Conservation (phyloP, 2,113 vertebrate genomes). For the Myocastor coypus region DNA sequence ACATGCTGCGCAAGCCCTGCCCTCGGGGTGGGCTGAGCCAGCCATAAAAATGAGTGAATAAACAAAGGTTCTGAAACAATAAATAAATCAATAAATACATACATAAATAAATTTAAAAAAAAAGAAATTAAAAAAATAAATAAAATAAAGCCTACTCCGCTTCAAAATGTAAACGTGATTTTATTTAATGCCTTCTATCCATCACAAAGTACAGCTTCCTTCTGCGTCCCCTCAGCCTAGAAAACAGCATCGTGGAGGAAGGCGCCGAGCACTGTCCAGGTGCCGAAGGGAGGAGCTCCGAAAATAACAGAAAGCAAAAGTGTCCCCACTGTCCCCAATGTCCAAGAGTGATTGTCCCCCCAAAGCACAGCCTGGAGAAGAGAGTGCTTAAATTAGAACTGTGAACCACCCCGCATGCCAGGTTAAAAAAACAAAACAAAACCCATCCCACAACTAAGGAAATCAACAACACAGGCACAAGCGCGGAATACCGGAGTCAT, state of each 20-base stretch:
- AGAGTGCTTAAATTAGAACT: slow-evolving; percentile 79
- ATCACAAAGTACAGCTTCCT: slow-evolving; percentile 83
- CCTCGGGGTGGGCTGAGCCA: too few species aligned
- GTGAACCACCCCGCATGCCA: slow-evolving; percentile 56
- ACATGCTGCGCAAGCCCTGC: too few species aligned
- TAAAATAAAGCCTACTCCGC: slow-evolving; percentile 68
- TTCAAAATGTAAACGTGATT: slow-evolving; percentile 90
- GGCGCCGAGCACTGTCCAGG: slow-evolving; percentile 71
- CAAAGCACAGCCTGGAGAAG: slow-evolving; percentile 73
- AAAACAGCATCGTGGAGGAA: slow-evolving; percentile 85
- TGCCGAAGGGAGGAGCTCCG: slow-evolving; percentile 69
- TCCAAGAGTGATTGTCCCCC: slow-evolving; percentile 77
- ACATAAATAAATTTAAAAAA: too few species aligned
- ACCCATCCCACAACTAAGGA: slow-evolving; percentile 78
- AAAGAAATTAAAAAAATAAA: not conserved
- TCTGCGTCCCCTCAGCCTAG: slow-evolving; percentile 58
- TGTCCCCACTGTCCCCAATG: slow-evolving; percentile 76
- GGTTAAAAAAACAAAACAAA: slow-evolving; percentile 63
- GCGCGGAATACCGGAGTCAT: slow-evolving; percentile 83
- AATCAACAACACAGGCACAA: slow-evolving; percentile 80
- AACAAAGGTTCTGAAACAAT: too few species aligned
- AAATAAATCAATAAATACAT: too few species aligned
- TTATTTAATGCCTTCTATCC: slow-evolving; percentile 90
- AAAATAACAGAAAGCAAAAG: slow-evolving; percentile 71
- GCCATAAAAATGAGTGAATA: too few species aligned